phyloP scores from a whole-genome alignment of 1,140 invertebrate genomes.

The Littorina saxatilis region DNA sequence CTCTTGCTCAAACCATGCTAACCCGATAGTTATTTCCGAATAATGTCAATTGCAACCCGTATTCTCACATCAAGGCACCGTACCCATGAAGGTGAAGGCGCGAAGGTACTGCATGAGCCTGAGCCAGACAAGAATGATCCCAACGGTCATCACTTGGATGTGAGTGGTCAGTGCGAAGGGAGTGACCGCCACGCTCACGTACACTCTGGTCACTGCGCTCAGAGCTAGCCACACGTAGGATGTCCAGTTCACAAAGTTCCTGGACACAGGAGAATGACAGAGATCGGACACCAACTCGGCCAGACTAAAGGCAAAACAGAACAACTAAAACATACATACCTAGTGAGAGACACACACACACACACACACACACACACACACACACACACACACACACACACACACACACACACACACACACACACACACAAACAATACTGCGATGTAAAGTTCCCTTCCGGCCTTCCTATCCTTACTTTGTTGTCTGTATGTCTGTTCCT shows the following conservation, averaged over 20 bases:
- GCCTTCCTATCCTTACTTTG: too few relatives aligned
- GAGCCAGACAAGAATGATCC: constrained; percentile 71
- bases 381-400: background rate
- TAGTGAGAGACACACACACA: background rate
- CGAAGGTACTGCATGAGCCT: constrained; percentile 69
- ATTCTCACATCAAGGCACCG: too few relatives aligned
- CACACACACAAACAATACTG: background rate
- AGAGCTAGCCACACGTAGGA: constrained; percentile 66
- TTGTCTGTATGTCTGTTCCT: too few relatives aligned
- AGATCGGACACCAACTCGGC: background rate
- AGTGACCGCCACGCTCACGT: constrained; percentile 61
- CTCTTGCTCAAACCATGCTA: too few relatives aligned
- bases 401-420: constrained; percentile 8
- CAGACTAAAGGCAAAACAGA: background rate
- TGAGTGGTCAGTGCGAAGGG: constrained; percentile 61
- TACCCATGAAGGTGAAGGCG: constrained; percentile 67
- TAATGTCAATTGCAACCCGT: too few relatives aligned
- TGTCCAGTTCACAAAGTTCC: constrained; percentile 73
- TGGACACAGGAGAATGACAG: too few relatives aligned
- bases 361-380: constrained; percentile 1
- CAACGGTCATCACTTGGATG: constrained; percentile 67
- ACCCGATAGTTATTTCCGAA: too few relatives aligned
- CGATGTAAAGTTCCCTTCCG: too few relatives aligned
- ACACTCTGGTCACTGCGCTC: constrained; percentile 65
- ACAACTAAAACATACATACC: background rate